Evolutionary conservation across 2,797 vertebrate genomes (phyloP), one percentile per base, ranked within the genome.

Genomic region (Eremophila alpestris): DNA sequence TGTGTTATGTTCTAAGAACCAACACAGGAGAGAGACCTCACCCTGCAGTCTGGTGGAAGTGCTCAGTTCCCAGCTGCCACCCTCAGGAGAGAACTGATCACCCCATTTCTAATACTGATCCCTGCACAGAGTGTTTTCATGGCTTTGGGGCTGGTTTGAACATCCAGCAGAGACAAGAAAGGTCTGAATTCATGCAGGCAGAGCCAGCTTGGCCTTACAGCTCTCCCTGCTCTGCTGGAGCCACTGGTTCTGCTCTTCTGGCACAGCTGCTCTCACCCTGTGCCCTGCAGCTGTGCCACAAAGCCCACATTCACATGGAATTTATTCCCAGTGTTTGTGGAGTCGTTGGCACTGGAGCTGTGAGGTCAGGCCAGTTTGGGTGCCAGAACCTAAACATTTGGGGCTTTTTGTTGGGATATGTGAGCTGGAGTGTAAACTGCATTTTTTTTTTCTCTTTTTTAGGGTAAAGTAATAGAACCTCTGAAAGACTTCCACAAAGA

Each of bases 401-500:
- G 36, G 75, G 26, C 27, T 80, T 85, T 70, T 48, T 70, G 23
- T 80, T 62, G 69, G 67, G 40, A 18, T 73, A 1, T 12, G 20
- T 58, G 43, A 87, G 23, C 80, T 81, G 52, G 21, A 84, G 41
- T 55, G 32, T 85, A 77, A 94, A 90, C 30, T 46, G 16, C 27
- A 36, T 36, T 5, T 20, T n/a, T 20, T n/a, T 68, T 17, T 45
- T 12, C 69, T 15, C 3, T 41, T 21, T 67, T 93, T 13, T 91
- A 99, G 99, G 99, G 99, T 85, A 99, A 99, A 98, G 99, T 99
- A 90, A 99, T 99, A 95, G 99, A 99, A 96, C 99, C 99, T 5
- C 97, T 99, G 97, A 99, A 99, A 97, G 99, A 99, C 97, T 99
- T 99, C 83, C 99, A 99, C 97, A 99, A 99, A 97, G 99, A 99